These are phyloP conservation scores for Drosophila biarmipes DNA, from an alignment of 1,140 invertebrate genomes.

Conservation along the genomic window DNA sequence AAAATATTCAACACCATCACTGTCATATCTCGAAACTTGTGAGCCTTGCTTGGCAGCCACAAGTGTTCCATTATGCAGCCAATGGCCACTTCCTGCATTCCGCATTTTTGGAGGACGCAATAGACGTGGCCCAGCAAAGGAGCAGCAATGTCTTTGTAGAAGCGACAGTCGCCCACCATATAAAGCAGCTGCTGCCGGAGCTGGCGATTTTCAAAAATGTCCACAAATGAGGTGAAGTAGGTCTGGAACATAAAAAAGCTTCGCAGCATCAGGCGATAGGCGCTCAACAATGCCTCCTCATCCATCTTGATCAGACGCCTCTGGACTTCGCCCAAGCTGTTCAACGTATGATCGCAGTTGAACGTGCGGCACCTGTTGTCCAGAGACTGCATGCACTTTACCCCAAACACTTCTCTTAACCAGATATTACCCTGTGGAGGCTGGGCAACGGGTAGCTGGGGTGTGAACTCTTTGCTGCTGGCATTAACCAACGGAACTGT, in stretches of 20 bases:
- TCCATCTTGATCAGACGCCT: conserved; percentile 14
- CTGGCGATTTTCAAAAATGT: conserved; percentile 29
- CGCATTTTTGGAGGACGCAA: conserved; percentile 2
- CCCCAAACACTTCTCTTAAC: conserved; percentile 29
- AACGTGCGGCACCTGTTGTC: conserved; percentile 6
- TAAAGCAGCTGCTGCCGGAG: conserved; percentile 25
- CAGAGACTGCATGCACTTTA: conserved; percentile 40
- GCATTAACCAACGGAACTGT: neutral
- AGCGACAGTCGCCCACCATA: conserved; percentile 39
- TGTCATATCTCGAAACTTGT: conserved; percentile 1
- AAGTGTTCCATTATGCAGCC: conserved; percentile 43
- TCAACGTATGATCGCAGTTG: conserved; percentile 41
- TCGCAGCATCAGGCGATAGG: conserved; percentile 7
- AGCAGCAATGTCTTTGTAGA: conserved; percentile 22
- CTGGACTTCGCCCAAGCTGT: conserved; percentile 19
- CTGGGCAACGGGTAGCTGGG: too few relatives aligned
- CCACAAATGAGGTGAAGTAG: conserved; percentile 33
- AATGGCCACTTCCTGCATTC: conserved; percentile 5
- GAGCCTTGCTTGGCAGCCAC: conserved; percentile 30
- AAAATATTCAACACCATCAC: conserved; percentile 20
- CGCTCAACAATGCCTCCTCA: neutral
- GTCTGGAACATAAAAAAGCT: conserved; percentile 22
- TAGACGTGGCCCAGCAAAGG: conserved; percentile 7
- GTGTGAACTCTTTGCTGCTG: neutral
- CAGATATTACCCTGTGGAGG: neutral